Conservation (phyloP, 2,113 vertebrate genomes). For the Mola mola region DNA sequence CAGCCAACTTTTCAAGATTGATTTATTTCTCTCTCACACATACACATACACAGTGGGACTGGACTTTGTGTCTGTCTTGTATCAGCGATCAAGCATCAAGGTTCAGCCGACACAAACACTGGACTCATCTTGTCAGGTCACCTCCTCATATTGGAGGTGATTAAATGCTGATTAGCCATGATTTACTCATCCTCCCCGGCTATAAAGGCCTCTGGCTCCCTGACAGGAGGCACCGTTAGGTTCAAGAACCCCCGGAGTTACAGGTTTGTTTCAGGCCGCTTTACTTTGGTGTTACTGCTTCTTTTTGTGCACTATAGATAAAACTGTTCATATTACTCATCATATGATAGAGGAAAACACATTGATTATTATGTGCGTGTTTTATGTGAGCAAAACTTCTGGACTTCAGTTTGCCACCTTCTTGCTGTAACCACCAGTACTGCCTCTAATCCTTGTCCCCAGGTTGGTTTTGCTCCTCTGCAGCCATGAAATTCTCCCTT, state of each 20-base stretch:
- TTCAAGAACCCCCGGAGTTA: constrained; percentile 40
- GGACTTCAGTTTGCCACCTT: no score
- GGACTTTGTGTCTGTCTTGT: constrained; percentile 60
- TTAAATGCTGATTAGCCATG: constrained; percentile 31
- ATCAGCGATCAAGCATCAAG: constrained; percentile 48
- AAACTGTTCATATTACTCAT: background rate
- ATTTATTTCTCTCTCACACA: background rate
- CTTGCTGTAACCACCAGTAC: background rate
- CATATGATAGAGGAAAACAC: background rate
- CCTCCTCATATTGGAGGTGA: constrained; percentile 7
- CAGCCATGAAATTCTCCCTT: constrained; percentile 72
- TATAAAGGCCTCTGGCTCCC: constrained; percentile 55
- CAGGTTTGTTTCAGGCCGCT: constrained; percentile 44
- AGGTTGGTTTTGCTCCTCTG: constrained; percentile 38
- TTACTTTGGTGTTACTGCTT: background rate
- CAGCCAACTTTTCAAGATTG: background rate
- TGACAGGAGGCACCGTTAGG: constrained; percentile 38
- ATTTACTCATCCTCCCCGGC: constrained; percentile 28
- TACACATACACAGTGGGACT: background rate
- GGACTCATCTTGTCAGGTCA: constrained; percentile 22
- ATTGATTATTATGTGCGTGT: background rate
- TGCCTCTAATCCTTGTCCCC: background rate
- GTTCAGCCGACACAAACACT: constrained; percentile 48
- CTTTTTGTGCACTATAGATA: background rate
- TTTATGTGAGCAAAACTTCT: no score